These are phyloP conservation scores for Erythrolamprus reginae DNA, from an alignment of 2,113 vertebrate genomes.

Conservation along the genomic window DNA sequence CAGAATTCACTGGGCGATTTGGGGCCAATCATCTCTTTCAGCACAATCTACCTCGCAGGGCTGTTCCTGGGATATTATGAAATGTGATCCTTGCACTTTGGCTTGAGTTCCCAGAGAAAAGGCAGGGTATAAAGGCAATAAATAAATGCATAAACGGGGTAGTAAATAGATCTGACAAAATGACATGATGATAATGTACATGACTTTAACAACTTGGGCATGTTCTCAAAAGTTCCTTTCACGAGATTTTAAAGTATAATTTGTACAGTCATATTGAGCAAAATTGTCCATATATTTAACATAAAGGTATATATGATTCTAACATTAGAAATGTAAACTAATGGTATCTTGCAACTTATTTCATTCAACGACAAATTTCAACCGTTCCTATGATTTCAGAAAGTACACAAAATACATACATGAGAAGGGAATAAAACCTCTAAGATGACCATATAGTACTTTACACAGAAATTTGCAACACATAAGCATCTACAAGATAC, in stretches of 20 bases:
- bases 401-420: conserved; percentile 64
- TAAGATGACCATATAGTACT: conserved; percentile 42
- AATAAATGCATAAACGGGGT: background rate
- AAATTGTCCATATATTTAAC: background rate
- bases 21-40: background rate
- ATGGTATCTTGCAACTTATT: conserved; percentile 56
- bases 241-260: background rate
- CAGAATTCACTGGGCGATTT: background rate
- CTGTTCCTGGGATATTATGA: background rate
- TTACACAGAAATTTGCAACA: conserved; percentile 65
- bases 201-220: background rate
- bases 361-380: conserved; percentile 55
- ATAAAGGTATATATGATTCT: background rate
- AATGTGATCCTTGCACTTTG: background rate
- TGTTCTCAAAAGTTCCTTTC: background rate
- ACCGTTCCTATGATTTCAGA: conserved; percentile 63
- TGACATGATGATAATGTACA: background rate
- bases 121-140: background rate
- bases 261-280: background rate
- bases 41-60: background rate
- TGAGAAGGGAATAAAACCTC: conserved; percentile 50
- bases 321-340: conserved; percentile 40
- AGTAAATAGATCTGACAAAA: background rate
- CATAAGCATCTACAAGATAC: conserved; percentile 42
- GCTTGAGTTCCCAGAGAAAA: background rate